Conservation (phyloP, 1,140 invertebrate genomes). For the Bombus sibiricus region DNA sequence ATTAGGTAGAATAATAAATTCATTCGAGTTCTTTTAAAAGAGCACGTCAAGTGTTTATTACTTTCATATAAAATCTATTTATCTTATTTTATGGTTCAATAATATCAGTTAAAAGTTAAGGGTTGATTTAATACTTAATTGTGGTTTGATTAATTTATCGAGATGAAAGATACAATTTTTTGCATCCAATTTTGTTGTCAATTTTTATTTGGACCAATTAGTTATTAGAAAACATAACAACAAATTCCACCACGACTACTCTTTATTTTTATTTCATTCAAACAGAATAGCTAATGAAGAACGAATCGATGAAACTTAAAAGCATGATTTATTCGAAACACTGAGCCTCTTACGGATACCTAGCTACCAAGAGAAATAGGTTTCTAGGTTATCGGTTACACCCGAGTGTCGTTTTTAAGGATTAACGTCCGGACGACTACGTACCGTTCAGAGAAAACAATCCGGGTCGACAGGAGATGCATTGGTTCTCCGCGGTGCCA, state of each 20-base stretch:
- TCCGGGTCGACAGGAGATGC: slow-evolving; percentile 89
- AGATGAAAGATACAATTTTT: too few species aligned
- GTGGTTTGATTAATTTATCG: too few species aligned
- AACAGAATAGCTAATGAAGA: background rate
- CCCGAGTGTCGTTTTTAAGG: background rate
- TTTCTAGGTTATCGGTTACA: background rate
- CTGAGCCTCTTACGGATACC: background rate
- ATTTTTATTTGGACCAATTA: too few species aligned
- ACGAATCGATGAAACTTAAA: background rate
- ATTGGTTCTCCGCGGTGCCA: slow-evolving; percentile 89
- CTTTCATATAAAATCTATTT: too few species aligned
- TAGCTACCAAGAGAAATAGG: too few species aligned
- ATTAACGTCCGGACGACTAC: slow-evolving; percentile 57
- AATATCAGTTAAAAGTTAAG: too few species aligned
- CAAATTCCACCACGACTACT: background rate
- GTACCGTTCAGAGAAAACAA: slow-evolving; percentile 86
- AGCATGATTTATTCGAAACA: slow-evolving; percentile 72
- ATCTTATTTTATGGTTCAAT: too few species aligned
- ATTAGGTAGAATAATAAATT: too few species aligned
- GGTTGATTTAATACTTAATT: too few species aligned
- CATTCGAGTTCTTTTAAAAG: too few species aligned
- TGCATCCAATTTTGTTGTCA: too few species aligned
- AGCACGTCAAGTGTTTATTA: too few species aligned
- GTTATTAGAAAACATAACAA: background rate
- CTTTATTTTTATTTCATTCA: background rate